Conservation (phyloP, 2,113 vertebrate genomes). For the Cyanistes caeruleus region DNA sequence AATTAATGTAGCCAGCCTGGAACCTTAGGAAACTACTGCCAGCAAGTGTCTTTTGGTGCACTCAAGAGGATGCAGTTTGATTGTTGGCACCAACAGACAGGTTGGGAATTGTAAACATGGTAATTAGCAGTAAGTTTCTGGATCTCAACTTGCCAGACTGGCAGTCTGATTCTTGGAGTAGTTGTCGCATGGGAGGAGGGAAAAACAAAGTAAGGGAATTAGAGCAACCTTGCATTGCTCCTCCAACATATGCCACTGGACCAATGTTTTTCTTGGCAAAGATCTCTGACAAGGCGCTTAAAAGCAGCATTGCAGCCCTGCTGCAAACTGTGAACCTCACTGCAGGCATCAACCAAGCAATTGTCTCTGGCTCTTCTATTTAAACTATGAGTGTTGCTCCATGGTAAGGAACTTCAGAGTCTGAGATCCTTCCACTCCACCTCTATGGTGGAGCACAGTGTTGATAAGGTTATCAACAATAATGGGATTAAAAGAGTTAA, state of each 20-base stretch:
- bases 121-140: slow-evolving; percentile 82
- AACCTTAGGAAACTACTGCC: slow-evolving; percentile 74
- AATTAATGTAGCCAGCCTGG: slow-evolving; percentile 79
- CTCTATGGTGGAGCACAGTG: background rate
- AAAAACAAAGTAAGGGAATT: slow-evolving; percentile 79
- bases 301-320: slow-evolving; percentile 49
- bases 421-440: background rate
- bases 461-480: slow-evolving; percentile 48
- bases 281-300: slow-evolving; percentile 63
- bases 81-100: slow-evolving; percentile 75
- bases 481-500: slow-evolving; percentile 75
- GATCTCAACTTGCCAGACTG: slow-evolving; percentile 78
- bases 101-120: slow-evolving; percentile 80
- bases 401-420: background rate
- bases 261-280: slow-evolving; percentile 79
- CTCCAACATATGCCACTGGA: slow-evolving; percentile 75
- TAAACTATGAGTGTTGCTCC: background rate
- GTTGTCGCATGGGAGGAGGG: slow-evolving; percentile 60
- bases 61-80: slow-evolving; percentile 75
- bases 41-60: slow-evolving; percentile 75
- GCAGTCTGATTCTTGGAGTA: slow-evolving; percentile 74
- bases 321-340: slow-evolving; percentile 68
- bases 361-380: slow-evolving; percentile 6
- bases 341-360: slow-evolving; percentile 66
- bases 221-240: slow-evolving; percentile 67